Evolutionary conservation across 1,140 invertebrate genomes (phyloP).

Genomic region (Hycleus phaleratus): DNA sequence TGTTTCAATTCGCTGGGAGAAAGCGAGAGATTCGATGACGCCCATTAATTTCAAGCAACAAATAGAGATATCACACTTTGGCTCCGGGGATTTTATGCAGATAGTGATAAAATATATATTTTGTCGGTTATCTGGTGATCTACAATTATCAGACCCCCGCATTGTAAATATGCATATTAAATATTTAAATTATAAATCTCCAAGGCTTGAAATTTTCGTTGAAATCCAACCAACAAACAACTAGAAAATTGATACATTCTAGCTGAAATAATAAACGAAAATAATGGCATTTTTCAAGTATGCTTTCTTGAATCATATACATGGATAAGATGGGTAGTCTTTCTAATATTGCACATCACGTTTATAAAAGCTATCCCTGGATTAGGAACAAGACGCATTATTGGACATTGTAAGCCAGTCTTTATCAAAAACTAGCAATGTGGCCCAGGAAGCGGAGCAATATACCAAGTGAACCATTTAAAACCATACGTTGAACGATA

Average conservation of each 20-base stretch:
- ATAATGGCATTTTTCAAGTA: too few species aligned
- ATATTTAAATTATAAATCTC: constrained; percentile 1
- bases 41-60: constrained; percentile 16
- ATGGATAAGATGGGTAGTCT: constrained; percentile 28
- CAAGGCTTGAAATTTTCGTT: too few species aligned
- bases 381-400: constrained; percentile 32
- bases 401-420: constrained; percentile 34
- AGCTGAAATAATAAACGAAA: too few species aligned
- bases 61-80: constrained; percentile 14
- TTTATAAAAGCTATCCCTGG: constrained; percentile 23
- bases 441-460: too few species aligned
- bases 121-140: constrained; percentile 3
- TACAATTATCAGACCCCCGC: constrained; percentile 9
- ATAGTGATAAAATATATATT: constrained; percentile 10
- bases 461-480: too few species aligned
- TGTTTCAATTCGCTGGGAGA: too few species aligned
- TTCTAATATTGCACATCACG: constrained; percentile 23
- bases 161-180: constrained; percentile 5
- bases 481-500: too few species aligned
- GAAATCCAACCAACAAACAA: too few species aligned
- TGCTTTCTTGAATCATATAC: constrained; percentile 9
- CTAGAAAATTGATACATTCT: too few species aligned
- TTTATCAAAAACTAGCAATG: neutral
- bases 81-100: constrained; percentile 7
- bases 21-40: constrained; percentile 5